Base-by-base conservation (phyloP, 2,797 vertebrate species). In the Catamblyrhynchus diadema region DNA sequence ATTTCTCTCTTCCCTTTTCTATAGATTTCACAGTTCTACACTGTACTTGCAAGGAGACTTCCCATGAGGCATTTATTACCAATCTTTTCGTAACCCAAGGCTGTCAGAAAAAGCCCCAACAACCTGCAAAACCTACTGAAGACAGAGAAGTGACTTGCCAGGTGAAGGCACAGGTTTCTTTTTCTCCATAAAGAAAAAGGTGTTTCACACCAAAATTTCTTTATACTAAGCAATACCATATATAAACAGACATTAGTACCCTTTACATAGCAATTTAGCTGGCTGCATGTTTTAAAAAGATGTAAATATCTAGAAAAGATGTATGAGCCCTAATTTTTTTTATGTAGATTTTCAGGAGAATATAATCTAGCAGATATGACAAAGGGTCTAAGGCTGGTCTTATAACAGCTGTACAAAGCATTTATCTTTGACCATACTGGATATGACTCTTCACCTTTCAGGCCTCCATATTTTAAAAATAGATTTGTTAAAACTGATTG, bases 61-160 rank as follows among this genome's bases (percentile, higher is more conserved):
- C 61, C 95, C 61, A 48, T 66, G 64, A 77, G 57, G n/a, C 19
- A 45, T 67, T 91, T 91, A 41, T 86, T 72, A 51, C 33, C 14
- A 11, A 86, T 94, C 81, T 94, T 96, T 60, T 96, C 77, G 88
- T 93, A 93, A 95, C 66, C 42, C 86, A 56, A 96, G 44, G 30
- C 64, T 93, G 71, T 24, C 79, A 93, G 41, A 69, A 95, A 94
- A 94, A 73, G 19, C 0, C 4, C 1, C 2, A 10, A 30, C 2
- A 54, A 27, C 12, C 4, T 6, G 9, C 2, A 39, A 82, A 91
- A 10, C 5, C 21, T 53, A 60, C 14, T 35, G 42, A 81, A 64
- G 47, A 61, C 16, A 87, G 86, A 96, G 82, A 95, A 94, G 56
- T 91, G 62, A 87, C 73, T 93, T 95, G 61, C 61, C 60, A 93